These are phyloP conservation scores for Nansenia antarctica DNA, from an alignment of 2,113 vertebrate species.

Conservation along the genomic window DNA sequence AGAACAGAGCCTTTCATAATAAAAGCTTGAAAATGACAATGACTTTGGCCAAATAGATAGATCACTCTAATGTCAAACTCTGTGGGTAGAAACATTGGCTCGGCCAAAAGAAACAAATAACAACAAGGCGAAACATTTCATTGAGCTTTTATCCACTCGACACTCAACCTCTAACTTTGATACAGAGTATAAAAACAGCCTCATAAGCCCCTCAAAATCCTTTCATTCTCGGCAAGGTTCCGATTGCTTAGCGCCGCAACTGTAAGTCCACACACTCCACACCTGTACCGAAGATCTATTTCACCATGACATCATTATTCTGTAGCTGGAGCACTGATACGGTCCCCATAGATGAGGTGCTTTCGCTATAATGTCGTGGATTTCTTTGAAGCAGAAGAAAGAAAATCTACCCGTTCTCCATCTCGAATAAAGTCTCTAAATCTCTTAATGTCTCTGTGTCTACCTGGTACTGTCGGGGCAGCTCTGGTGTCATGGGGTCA, in stretches of 20 bases:
- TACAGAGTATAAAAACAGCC: conserved; percentile 22
- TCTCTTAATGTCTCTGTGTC: not conserved
- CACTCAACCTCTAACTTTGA: conserved; percentile 23
- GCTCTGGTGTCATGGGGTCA: not conserved
- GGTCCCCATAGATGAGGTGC: not conserved
- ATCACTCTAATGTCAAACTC: conserved; percentile 32
- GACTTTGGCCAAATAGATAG: conserved; percentile 35
- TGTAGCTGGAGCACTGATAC: too few relatives aligned
- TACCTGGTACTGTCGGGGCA: not conserved
- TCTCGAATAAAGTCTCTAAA: not conserved
- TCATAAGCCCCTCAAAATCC: conserved; percentile 16
- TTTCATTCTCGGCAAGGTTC: conserved; percentile 10
- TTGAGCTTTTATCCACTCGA: conserved; percentile 21
- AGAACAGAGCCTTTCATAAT: not conserved
- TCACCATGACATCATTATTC: not conserved
- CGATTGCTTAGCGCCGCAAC: conserved; percentile 31
- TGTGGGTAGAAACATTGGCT: conserved; percentile 43
- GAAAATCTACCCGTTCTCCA: not conserved
- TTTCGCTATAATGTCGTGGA: not conserved
- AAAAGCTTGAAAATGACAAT: not conserved
- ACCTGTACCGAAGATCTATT: conserved; percentile 7
- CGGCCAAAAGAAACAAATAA: conserved; percentile 21
- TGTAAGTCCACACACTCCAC: conserved; percentile 44
- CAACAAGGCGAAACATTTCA: conserved; percentile 33
- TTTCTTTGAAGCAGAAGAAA: not conserved